Percentiles rank a stretch among this genome's conserved stretches.
Evolutionary conservation across 30 jellyfish, hydroid and myxozoan genomes (phyloP).

Genomic region (Sanderia malayensis): DNA sequence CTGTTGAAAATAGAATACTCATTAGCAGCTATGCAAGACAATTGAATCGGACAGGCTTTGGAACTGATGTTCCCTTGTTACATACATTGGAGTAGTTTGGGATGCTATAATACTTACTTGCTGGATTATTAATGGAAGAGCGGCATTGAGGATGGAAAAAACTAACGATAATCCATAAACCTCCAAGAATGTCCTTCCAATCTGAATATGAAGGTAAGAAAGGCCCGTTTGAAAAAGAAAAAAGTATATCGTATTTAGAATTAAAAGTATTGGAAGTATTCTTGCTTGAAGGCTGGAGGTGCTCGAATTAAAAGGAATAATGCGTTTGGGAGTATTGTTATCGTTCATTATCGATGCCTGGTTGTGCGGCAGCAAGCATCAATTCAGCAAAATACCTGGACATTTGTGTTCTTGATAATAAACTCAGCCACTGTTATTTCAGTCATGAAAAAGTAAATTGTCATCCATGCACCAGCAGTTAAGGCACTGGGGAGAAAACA

Average conservation of each 20-base stretch:
- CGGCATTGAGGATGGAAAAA: constrained; percentile 30
- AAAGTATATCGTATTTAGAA: no score
- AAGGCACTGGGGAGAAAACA: constrained; percentile 11
- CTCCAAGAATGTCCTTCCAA: constrained; percentile 54
- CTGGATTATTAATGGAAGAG: constrained; percentile 40
- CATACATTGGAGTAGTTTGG: no score
- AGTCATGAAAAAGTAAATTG: constrained; percentile 42
- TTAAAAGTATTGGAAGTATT: no score
- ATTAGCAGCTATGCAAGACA: no score
- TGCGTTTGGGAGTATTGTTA: no score
- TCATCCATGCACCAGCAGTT: constrained; percentile 55
- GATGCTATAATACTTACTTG: background rate
- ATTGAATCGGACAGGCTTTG: no score
- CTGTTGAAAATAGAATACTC: constrained; percentile 6
- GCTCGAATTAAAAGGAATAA: no score
- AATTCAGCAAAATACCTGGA: no score
- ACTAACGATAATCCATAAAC: constrained; percentile 45
- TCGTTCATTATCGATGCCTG: no score
- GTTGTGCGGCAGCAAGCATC: no score
- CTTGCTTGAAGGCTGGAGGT: no score
- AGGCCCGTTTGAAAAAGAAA: background rate
- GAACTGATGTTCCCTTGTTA: no score
- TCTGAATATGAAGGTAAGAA: background rate
- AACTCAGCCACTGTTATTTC: constrained; percentile 47
- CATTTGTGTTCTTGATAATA: constrained; percentile 34